phyloP scores from a whole-genome alignment of 2,888 invertebrate species.

The Tricholauxania praeusta region DNA sequence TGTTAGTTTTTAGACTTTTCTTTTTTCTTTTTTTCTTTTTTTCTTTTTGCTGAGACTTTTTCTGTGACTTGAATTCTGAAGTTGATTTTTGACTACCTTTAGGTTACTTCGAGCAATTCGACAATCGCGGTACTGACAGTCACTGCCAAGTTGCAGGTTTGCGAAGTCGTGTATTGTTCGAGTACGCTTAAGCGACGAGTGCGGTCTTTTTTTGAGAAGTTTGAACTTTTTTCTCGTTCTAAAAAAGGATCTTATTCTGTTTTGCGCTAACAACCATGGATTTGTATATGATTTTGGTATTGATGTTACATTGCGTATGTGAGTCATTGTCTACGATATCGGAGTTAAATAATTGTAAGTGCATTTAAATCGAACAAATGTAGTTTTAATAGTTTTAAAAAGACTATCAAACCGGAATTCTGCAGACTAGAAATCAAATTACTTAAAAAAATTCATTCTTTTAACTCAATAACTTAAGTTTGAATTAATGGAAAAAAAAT shows the following conservation, averaged over 20 bases:
- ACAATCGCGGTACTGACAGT: slow-evolving; percentile 5
- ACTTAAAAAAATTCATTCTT: no score
- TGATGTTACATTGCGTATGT: slow-evolving; percentile 48
- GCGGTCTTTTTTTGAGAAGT: no score
- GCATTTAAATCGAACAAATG: not conserved
- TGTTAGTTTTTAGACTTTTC: slow-evolving; percentile 19
- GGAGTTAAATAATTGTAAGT: slow-evolving; percentile 65
- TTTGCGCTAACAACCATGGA: not conserved
- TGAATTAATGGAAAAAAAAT: no score
- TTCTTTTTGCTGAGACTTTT: not conserved
- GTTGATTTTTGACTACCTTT: no score
- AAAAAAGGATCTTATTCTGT: not conserved
- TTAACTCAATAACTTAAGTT: no score
- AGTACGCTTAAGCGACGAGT: not conserved
- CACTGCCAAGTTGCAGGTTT: not conserved
- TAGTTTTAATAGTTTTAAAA: not conserved
- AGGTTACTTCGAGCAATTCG: not conserved
- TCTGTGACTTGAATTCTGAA: not conserved
- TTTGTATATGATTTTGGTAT: slow-evolving; percentile 27
- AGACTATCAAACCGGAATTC: not conserved
- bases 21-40: not conserved
- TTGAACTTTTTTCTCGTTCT: no score
- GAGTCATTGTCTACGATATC: slow-evolving; percentile 56
- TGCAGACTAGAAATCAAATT: no score
- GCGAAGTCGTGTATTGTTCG: slow-evolving; percentile 10